Evolutionary conservation across 1,140 invertebrate genomes (phyloP).

Genomic region (Micrasema minimum): DNA sequence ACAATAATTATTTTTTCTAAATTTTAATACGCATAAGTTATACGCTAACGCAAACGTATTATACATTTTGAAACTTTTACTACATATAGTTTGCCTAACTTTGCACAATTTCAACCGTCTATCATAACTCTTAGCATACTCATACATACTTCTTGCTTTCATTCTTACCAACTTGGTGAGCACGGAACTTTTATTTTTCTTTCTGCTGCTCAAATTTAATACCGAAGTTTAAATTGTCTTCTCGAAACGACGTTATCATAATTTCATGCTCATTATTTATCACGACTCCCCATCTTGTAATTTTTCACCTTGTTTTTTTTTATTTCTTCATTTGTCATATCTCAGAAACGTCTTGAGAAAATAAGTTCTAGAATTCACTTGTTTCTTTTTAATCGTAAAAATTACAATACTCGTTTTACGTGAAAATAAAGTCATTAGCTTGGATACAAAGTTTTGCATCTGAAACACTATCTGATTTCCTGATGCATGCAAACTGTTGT

Average conservation of each 20-base stretch:
- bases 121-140: slow-evolving; percentile 20
- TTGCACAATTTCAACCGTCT: background rate
- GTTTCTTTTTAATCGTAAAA: background rate
- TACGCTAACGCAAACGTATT: too few species aligned
- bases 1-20: too few species aligned
- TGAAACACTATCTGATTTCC: too few species aligned
- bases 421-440: too few species aligned
- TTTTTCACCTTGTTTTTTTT: slow-evolving; percentile 14
- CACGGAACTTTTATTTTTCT: slow-evolving; percentile 10
- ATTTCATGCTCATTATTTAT: slow-evolving; percentile 31
- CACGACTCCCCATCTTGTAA: slow-evolving; percentile 18
- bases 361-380: background rate
- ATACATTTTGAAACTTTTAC: too few species aligned
- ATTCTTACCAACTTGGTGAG: slow-evolving; percentile 11
- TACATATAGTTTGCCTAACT: background rate
- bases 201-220: slow-evolving; percentile 26
- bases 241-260: slow-evolving; percentile 25
- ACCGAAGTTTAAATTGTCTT: slow-evolving; percentile 37
- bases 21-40: too few species aligned
- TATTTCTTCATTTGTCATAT: slow-evolving; percentile 13
- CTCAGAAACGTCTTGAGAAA: slow-evolving; percentile 9
- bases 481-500: too few species aligned
- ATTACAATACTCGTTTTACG: too few species aligned
- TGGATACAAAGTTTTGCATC: too few species aligned
- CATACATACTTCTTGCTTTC: too few species aligned